Conservation (phyloP, 2,113 vertebrate species). For the Eulemur rufifrons region DNA sequence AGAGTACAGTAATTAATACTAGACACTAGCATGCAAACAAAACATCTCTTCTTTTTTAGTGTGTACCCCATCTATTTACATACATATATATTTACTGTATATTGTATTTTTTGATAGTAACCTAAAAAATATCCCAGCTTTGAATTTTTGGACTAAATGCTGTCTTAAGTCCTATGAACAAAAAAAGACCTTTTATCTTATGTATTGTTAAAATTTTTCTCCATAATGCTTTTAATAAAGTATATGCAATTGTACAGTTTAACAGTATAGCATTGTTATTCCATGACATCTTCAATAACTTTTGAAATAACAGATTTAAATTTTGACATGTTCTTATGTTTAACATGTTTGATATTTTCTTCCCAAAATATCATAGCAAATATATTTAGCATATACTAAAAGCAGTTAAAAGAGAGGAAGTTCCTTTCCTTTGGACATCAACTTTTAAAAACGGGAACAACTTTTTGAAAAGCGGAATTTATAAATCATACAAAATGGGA, state of each 20-base stretch:
- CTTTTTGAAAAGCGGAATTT: not conserved
- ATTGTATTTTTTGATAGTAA: not conserved
- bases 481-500: slow-evolving; percentile 37
- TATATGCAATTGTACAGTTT: not conserved
- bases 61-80: not conserved
- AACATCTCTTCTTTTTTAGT: not conserved
- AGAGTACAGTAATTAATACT: not conserved
- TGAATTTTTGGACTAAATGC: not conserved
- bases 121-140: not conserved
- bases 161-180: not conserved
- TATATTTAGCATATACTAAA: slow-evolving; percentile 23
- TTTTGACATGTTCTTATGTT: not conserved
- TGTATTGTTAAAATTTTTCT: not conserved
- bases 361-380: not conserved
- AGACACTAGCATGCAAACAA: not conserved
- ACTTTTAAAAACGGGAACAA: slow-evolving; percentile 34
- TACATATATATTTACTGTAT: not conserved
- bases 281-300: not conserved
- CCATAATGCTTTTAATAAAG: not conserved
- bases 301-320: not conserved
- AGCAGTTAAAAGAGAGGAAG: slow-evolving; percentile 8
- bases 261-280: not conserved
- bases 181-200: not conserved
- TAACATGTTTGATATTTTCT: slow-evolving; percentile 5
- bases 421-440: not conserved